Evolutionary conservation across 2,888 invertebrate species (phyloP).

Genomic region (Zootermopsis nevadensis): DNA sequence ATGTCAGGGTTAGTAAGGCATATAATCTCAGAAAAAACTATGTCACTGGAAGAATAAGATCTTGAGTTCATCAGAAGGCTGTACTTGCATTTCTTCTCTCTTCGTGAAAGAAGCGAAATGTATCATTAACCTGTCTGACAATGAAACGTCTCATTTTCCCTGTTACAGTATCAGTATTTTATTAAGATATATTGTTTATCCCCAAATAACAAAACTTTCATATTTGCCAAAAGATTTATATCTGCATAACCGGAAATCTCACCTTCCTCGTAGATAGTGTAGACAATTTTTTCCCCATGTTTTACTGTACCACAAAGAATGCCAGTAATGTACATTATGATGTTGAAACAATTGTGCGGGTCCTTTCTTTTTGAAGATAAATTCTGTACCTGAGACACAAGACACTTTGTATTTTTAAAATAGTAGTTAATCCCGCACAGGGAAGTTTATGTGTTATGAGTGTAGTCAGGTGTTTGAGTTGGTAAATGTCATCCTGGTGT

Average conservation of each 20-base stretch:
- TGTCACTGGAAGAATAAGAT: too few relatives aligned
- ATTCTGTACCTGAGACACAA: slow-evolving; percentile 23
- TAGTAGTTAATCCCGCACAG: background rate
- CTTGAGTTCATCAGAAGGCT: too few relatives aligned
- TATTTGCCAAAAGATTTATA: background rate
- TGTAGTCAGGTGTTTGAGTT: slow-evolving; percentile 4
- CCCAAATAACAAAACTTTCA: background rate
- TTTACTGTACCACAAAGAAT: slow-evolving; percentile 14
- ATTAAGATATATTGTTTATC: slow-evolving; percentile 3
- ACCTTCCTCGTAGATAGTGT: background rate
- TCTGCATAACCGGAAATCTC: background rate
- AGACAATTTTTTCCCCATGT: slow-evolving; percentile 7
- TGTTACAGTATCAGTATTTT: background rate
- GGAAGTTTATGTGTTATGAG: slow-evolving; percentile 4
- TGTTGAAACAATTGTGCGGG: slow-evolving; percentile 31
- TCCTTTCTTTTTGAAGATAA: slow-evolving; percentile 16
- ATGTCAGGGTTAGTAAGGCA: too few relatives aligned
- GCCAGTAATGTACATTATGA: slow-evolving; percentile 19
- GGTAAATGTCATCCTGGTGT: slow-evolving; percentile 15
- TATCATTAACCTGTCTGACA: too few relatives aligned
- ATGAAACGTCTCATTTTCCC: too few relatives aligned
- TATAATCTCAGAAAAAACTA: too few relatives aligned
- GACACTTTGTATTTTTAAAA: slow-evolving; percentile 4
- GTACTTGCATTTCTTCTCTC: too few relatives aligned
- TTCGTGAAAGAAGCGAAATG: too few relatives aligned